A percentile compares a stretch with the other conserved stretches of the same genome.
Evolutionary conservation across 2,113 vertebrate species (phyloP).

Genomic region (Hemichromis elongatus): DNA sequence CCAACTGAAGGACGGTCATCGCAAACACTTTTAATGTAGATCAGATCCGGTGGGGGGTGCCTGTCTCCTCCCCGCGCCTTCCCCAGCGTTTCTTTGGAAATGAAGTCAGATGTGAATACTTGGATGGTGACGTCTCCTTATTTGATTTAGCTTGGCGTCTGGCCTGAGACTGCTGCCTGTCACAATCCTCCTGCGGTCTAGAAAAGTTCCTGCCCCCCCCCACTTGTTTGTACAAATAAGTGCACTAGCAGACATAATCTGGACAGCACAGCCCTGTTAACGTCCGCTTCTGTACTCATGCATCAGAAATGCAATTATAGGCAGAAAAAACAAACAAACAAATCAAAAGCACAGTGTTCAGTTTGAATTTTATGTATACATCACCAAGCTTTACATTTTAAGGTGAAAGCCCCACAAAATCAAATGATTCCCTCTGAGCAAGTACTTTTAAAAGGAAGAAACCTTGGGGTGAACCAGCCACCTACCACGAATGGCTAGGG

Average conservation of each 20-base stretch:
- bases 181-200: slow-evolving; percentile 5
- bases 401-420: not conserved
- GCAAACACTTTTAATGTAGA: not conserved
- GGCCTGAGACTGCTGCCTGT: slow-evolving; percentile 6
- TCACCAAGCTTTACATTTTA: not conserved
- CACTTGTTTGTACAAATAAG: slow-evolving; percentile 26
- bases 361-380: not conserved
- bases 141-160: slow-evolving; percentile 53
- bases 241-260: slow-evolving; percentile 9
- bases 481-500: not conserved
- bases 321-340: not conserved
- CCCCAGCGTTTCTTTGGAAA: slow-evolving; percentile 11
- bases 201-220: not conserved
- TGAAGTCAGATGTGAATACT: slow-evolving; percentile 38
- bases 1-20: not conserved
- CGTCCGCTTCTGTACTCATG: not conserved
- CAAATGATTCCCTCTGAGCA: not conserved
- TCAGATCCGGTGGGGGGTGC: not conserved
- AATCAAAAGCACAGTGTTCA: not conserved
- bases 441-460: not conserved
- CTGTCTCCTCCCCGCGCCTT: not conserved
- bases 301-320: not conserved
- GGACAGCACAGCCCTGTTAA: not conserved
- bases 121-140: slow-evolving; percentile 36
- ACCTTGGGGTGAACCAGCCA: not conserved